A percentile compares a stretch with the other conserved stretches of the same genome.
These are phyloP conservation scores for Drosophila siamana DNA, from an alignment of 2,888 invertebrate species.

Conservation along the genomic window DNA sequence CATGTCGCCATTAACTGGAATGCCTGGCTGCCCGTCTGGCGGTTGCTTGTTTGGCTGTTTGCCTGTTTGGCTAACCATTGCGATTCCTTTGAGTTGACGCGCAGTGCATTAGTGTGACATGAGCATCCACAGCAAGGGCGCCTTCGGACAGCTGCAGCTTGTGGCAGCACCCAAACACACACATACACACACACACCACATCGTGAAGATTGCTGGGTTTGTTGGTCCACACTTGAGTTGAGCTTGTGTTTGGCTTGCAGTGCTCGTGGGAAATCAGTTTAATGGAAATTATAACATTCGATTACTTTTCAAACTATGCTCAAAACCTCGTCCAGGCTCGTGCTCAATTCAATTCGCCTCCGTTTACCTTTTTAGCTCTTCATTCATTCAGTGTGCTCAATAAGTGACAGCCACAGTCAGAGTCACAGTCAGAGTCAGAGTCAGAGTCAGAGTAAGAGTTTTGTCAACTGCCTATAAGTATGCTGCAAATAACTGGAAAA, in stretches of 20 bases:
- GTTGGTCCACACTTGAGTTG: slow-evolving; percentile 28
- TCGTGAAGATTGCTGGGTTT: slow-evolving; percentile 74
- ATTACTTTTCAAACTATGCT: slow-evolving; percentile 75
- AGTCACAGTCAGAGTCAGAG: slow-evolving; percentile 40
- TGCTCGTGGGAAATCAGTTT: slow-evolving; percentile 78
- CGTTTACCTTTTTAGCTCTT: neutral
- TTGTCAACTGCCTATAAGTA: slow-evolving; percentile 67
- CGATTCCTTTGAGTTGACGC: slow-evolving; percentile 56
- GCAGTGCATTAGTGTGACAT: slow-evolving; percentile 56
- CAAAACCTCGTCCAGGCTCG: slow-evolving; percentile 24
- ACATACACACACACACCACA: neutral
- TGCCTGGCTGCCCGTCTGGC: slow-evolving; percentile 6
- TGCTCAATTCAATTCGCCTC: neutral
- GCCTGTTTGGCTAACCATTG: slow-evolving; percentile 3
- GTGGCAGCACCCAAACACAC: neutral
- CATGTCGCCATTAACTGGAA: slow-evolving; percentile 69
- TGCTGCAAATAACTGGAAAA: slow-evolving; percentile 54
- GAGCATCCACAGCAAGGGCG: slow-evolving; percentile 5
- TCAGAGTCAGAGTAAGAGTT: slow-evolving; percentile 25
- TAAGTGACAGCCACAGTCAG: slow-evolving; percentile 30
- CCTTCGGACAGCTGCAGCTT: neutral
- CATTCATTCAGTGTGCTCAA: slow-evolving; percentile 1
- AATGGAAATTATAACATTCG: slow-evolving; percentile 81
- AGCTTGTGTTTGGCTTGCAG: slow-evolving; percentile 58
- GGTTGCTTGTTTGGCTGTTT: neutral